phyloP scores from a whole-genome alignment of 2,888 invertebrate species.

The Tachina lurida region DNA sequence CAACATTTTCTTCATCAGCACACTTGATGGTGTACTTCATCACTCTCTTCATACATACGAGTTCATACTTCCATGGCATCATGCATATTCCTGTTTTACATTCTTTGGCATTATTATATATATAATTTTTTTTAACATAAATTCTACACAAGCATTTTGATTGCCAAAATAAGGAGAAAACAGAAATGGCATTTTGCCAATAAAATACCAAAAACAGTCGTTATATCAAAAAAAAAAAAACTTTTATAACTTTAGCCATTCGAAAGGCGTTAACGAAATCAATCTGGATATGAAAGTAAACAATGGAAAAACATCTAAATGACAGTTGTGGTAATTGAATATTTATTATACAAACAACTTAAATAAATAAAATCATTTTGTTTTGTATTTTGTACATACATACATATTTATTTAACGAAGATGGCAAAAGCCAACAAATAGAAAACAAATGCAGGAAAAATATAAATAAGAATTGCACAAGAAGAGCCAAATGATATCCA shows the following conservation, averaged over 20 bases:
- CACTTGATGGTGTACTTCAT: not conserved
- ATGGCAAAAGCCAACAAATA: slow-evolving; percentile 31
- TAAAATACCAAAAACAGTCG: slow-evolving; percentile 42
- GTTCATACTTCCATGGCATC: too few relatives aligned
- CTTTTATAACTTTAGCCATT: slow-evolving; percentile 50
- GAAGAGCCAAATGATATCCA: not conserved
- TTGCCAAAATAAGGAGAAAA: slow-evolving; percentile 24
- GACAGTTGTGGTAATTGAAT: slow-evolving; percentile 67
- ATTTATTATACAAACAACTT: slow-evolving; percentile 44
- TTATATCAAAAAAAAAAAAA: slow-evolving; percentile 23
- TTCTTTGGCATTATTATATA: slow-evolving; percentile 25
- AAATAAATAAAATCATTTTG: slow-evolving; percentile 1
- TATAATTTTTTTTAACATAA: slow-evolving; percentile 7
- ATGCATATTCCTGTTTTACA: not conserved
- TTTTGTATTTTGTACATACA: slow-evolving; percentile 32
- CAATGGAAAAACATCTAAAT: slow-evolving; percentile 61
- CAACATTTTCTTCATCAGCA: not conserved
- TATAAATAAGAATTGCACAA: not conserved
- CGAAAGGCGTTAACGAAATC: slow-evolving; percentile 70
- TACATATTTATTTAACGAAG: not conserved
- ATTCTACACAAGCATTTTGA: slow-evolving; percentile 28
- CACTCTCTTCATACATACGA: too few relatives aligned
- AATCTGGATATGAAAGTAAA: slow-evolving; percentile 56
- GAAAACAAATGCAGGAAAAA: slow-evolving; percentile 15
- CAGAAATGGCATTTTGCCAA: slow-evolving; percentile 46